Evolutionary conservation across 1,140 invertebrate genomes (phyloP).

Genomic region (Scaptomyza pallida): DNA sequence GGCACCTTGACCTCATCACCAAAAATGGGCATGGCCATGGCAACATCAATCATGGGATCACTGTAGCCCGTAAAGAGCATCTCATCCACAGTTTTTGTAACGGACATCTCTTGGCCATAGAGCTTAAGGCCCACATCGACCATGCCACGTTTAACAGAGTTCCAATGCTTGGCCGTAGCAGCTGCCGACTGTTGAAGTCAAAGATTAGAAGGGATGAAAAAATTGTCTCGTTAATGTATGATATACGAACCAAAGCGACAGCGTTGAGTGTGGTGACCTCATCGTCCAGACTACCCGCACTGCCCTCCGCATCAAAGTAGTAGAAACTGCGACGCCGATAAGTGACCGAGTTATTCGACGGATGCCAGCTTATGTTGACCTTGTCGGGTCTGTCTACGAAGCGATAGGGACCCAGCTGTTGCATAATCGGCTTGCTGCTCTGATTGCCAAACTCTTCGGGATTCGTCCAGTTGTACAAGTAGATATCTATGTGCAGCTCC

Average conservation of each 20-base stretch:
- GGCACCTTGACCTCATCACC: slow-evolving; percentile 85
- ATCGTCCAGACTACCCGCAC: slow-evolving; percentile 90
- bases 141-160: slow-evolving; percentile 85
- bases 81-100: slow-evolving; percentile 88
- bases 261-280: slow-evolving; percentile 92
- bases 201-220: not conserved
- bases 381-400: slow-evolving; percentile 89
- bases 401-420: slow-evolving; percentile 90
- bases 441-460: slow-evolving; percentile 85
- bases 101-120: slow-evolving; percentile 85
- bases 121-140: slow-evolving; percentile 86
- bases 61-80: slow-evolving; percentile 92
- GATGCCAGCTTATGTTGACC: slow-evolving; percentile 89
- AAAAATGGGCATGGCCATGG: slow-evolving; percentile 85
- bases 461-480: slow-evolving; percentile 94
- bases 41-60: slow-evolving; percentile 88
- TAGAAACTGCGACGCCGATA: slow-evolving; percentile 91
- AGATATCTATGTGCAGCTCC: slow-evolving; percentile 90
- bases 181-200: slow-evolving; percentile 87
- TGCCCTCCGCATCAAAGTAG: slow-evolving; percentile 89
- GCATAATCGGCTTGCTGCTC: slow-evolving; percentile 87
- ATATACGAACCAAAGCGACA: slow-evolving; percentile 90
- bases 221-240: not conserved
- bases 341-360: slow-evolving; percentile 91
- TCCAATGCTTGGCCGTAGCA: slow-evolving; percentile 86